Evolutionary conservation across 2,888 invertebrate genomes (phyloP).

Genomic region (Linnaemya vulpina): DNA sequence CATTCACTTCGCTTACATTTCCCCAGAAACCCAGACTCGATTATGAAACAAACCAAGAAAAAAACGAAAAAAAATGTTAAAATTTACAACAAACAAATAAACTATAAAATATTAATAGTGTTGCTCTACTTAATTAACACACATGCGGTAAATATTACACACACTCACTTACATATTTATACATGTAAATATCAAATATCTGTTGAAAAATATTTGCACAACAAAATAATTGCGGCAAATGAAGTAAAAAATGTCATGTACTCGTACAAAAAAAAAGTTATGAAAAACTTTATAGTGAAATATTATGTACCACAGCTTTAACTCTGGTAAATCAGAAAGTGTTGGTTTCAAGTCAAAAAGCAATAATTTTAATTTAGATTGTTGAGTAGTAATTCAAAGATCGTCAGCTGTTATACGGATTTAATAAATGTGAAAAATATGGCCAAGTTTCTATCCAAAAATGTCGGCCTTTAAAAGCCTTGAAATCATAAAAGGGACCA

Average conservation of each 20-base stretch:
- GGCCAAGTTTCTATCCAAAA: too few species aligned
- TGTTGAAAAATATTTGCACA: slow-evolving; percentile 35
- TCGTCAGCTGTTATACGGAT: too few species aligned
- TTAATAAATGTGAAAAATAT: too few species aligned
- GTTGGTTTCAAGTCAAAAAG: too few species aligned
- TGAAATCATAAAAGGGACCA: too few species aligned
- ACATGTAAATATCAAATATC: slow-evolving; percentile 47
- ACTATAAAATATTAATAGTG: slow-evolving; percentile 17
- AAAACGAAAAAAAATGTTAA: neutral
- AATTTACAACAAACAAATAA: slow-evolving; percentile 10
- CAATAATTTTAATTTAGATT: too few species aligned
- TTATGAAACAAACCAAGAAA: slow-evolving; percentile 44
- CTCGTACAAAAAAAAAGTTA: neutral
- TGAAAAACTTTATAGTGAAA: too few species aligned
- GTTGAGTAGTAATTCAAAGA: too few species aligned
- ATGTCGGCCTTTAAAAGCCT: too few species aligned
- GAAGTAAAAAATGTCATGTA: neutral
- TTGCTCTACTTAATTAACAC: slow-evolving; percentile 52
- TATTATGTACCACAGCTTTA: neutral
- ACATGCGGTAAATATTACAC: neutral
- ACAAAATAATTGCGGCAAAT: slow-evolving; percentile 29
- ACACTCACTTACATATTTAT: too few species aligned
- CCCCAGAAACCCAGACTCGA: slow-evolving; percentile 39
- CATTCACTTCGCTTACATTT: slow-evolving; percentile 17
- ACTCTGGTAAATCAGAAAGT: too few species aligned